These are phyloP conservation scores for Epinotia ramella DNA, from an alignment of 2,888 invertebrate species.

Conservation along the genomic window DNA sequence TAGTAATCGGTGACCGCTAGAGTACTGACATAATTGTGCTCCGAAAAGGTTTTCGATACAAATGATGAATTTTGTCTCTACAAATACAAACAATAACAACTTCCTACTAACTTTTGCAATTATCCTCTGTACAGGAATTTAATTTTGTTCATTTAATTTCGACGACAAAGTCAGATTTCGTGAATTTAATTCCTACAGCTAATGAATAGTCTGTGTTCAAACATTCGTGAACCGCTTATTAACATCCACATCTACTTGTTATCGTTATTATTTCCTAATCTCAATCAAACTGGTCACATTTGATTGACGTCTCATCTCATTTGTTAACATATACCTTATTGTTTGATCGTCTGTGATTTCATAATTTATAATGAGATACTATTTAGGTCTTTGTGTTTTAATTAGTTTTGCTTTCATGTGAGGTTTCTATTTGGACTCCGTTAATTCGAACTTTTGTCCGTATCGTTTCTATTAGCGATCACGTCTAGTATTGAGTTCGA, in stretches of 20 bases:
- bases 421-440: slow-evolving; percentile 24
- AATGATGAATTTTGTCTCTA: slow-evolving; percentile 33
- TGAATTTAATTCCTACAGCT: slow-evolving; percentile 5
- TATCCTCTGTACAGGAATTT: slow-evolving; percentile 29
- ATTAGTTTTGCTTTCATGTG: slow-evolving; percentile 48
- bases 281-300: slow-evolving; percentile 48
- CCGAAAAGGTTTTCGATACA: slow-evolving; percentile 36
- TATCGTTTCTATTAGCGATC: slow-evolving; percentile 31
- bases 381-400: slow-evolving; percentile 48
- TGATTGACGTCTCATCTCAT: slow-evolving; percentile 55
- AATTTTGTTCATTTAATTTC: slow-evolving; percentile 21
- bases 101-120: slow-evolving; percentile 33
- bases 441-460: slow-evolving; percentile 30
- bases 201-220: slow-evolving; percentile 16
- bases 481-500: slow-evolving; percentile 9
- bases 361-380: slow-evolving; percentile 49
- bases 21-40: slow-evolving; percentile 41
- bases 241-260: slow-evolving; percentile 37
- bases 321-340: slow-evolving; percentile 50
- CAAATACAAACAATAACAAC: slow-evolving; percentile 17
- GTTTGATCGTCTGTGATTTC: slow-evolving; percentile 48
- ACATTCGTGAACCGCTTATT: slow-evolving; percentile 34
- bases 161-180: slow-evolving; percentile 23
- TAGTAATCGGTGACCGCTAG: slow-evolving; percentile 46
- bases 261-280: slow-evolving; percentile 44